A percentile compares a stretch with the other conserved stretches of the same genome.
phyloP scores from a whole-genome alignment of 2,888 invertebrate species.

The Leucophora obtusa region DNA sequence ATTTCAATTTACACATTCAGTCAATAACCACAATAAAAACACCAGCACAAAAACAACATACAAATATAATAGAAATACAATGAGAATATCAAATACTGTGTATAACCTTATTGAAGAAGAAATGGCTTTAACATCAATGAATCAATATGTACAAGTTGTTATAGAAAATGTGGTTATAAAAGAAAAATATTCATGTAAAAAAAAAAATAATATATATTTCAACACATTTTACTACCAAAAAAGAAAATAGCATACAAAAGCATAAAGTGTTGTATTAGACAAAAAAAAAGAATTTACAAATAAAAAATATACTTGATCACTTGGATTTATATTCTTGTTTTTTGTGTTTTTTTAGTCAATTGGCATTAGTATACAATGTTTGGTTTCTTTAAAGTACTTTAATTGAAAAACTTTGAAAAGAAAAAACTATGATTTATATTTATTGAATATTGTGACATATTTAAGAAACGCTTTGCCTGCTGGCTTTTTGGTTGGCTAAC shows the following conservation, averaged over 20 bases:
- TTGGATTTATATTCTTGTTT: neutral
- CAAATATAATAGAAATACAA: neutral
- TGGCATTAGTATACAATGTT: neutral
- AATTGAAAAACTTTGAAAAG: conserved; percentile 10
- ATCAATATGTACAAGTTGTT: conserved; percentile 37
- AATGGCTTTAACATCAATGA: conserved; percentile 45
- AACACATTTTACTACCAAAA: conserved; percentile 15
- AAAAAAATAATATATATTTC: conserved; percentile 21
- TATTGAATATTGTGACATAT: no score
- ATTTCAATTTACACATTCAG: conserved; percentile 46
- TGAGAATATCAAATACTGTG: neutral
- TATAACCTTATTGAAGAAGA: conserved; percentile 26
- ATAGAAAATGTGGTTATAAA: neutral
- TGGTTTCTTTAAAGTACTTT: neutral
- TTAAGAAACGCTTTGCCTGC: no score
- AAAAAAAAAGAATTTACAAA: neutral
- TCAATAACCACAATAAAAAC: conserved; percentile 35
- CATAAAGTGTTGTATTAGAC: conserved; percentile 4
- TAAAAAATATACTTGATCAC: no score
- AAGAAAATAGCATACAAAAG: neutral
- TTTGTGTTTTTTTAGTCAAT: neutral
- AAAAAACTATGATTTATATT: no score
- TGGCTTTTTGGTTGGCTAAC: no score
- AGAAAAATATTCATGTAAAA: neutral
- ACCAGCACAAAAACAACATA: neutral